phyloP scores from a whole-genome alignment of 2,113 vertebrate species.

The Orcinus orca region DNA sequence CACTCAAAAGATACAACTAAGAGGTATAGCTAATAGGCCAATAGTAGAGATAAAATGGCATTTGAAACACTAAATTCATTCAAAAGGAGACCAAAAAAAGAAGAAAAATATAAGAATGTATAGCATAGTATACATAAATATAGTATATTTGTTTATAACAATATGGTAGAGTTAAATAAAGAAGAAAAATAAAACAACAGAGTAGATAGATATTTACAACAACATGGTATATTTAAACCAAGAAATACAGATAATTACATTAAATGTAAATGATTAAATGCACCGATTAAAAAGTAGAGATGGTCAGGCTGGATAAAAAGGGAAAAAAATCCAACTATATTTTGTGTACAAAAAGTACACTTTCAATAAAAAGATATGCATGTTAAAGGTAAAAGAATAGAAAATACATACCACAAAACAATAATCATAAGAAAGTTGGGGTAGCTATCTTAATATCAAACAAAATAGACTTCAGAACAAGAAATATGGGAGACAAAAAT shows the following conservation, averaged over 20 bases:
- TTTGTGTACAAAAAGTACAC: background rate
- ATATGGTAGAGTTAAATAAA: background rate
- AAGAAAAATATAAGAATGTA: background rate
- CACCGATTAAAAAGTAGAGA: background rate
- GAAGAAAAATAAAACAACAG: background rate
- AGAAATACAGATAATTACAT: background rate
- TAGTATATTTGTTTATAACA: background rate
- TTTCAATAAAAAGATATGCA: background rate
- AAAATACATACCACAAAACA: background rate
- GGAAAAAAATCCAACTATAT: background rate
- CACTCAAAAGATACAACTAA: background rate
- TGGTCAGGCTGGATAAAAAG: background rate
- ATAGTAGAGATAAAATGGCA: background rate
- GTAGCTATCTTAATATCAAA: background rate
- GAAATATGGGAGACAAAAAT: background rate
- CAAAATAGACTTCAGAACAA: background rate
- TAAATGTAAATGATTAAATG: background rate
- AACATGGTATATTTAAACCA: background rate
- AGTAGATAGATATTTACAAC: background rate
- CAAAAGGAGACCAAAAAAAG: background rate
- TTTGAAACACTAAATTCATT: background rate
- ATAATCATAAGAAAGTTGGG: background rate
- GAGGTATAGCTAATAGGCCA: background rate
- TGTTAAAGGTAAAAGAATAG: background rate
- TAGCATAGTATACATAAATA: too few relatives aligned